Evolutionary conservation across 2,888 invertebrate genomes (phyloP), one percentile per base, ranked within the genome.

Genomic region (Zaprionus bogoriensis): DNA sequence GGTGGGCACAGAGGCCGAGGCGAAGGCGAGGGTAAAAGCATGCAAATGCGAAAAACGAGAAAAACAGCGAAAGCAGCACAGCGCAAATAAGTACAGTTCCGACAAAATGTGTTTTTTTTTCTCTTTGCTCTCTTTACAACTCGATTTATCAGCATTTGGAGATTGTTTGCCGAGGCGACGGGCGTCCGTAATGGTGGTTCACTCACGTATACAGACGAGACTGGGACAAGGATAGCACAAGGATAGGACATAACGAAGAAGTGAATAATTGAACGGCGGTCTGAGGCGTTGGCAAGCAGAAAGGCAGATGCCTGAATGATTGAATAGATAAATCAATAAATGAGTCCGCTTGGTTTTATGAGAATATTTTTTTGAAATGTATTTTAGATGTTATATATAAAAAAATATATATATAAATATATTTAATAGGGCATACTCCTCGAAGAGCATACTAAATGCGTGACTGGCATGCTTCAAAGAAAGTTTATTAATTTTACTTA

Each of bases 91-190:
- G 87, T 81, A 86, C 81, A 81, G 87, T 74, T 64, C 41, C 74
- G 74, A 61, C 84, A 81, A 81, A 81, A 81, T 54, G 67, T 45
- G 51, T 57, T 48, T 70, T 79, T 67, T 45, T 70, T 79, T 73
- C 47, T 63, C 72, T 62, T 69, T 67, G 50, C 59, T 54, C 63
- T 67, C 60, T 67, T 48, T 67, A 64, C 64, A 59, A 42, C 52
- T 71, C 27, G 39, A 63, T 74, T 79, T 60, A 85, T 80, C 79
- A 83, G 67, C 58, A 77, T 80, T 80, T 86, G 67, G 58, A 80
- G 83, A 64, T 64, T 76, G 62, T 76, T 73, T 86, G 67, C 51
- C 41, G 38, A 67, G 45, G 54, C 68, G 46, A 25, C 41, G 50
- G 25, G 28, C 25, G 23, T 20, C 19, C 14, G 23, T 54, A 50